Percentiles rank a stretch among this genome's conserved stretches.
These are phyloP conservation scores for Heliocidaris tuberculata DNA, from an alignment of 35 echinoderm and acorn worm species.

Conservation along the genomic window DNA sequence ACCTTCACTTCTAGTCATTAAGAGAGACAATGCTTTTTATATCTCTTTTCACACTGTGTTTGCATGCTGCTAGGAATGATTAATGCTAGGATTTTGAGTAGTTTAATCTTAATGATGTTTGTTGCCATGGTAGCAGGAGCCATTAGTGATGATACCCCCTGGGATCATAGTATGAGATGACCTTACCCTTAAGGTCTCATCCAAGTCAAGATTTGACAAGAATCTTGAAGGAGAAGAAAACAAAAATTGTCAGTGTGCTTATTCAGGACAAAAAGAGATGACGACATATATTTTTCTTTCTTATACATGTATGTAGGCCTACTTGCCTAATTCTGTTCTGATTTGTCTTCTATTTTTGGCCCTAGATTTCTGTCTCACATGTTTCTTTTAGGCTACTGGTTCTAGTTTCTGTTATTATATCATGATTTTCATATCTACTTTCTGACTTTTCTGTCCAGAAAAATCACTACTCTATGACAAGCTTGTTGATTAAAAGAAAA, in stretches of 20 bases:
- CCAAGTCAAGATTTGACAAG: conserved; percentile 16
- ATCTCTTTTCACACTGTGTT: background rate
- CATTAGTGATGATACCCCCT: background rate
- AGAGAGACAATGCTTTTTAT: background rate
- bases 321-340: too few relatives aligned
- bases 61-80: background rate
- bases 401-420: too few relatives aligned
- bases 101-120: conserved; percentile 19
- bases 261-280: background rate
- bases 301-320: too few relatives aligned
- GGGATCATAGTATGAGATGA: background rate
- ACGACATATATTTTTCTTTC: background rate
- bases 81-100: conserved; percentile 9
- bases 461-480: too few relatives aligned
- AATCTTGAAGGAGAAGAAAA: background rate
- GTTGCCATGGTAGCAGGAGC: background rate
- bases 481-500: too few relatives aligned
- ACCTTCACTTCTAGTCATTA: background rate
- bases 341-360: too few relatives aligned
- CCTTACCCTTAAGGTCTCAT: background rate
- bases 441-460: too few relatives aligned
- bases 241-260: background rate
- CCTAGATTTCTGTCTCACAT: too few relatives aligned
- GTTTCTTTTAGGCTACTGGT: too few relatives aligned
- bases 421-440: too few relatives aligned